Base-by-base conservation (phyloP, 2,888 invertebrate genomes). In the Lasius platythorax region DNA sequence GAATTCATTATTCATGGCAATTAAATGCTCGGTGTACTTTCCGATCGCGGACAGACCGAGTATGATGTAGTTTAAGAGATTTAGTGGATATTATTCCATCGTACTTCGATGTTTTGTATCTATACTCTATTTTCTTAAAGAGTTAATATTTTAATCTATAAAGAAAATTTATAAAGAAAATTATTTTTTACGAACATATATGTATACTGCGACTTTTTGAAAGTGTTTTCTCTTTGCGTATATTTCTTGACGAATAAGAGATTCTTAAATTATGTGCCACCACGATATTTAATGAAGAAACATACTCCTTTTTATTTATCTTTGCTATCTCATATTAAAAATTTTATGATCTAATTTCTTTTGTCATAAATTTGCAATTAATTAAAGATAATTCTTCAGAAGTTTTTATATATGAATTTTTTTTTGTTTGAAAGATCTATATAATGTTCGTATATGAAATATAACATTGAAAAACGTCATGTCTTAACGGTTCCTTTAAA, bases 1-100 rank as follows among this genome's bases (percentile, higher is more conserved):
- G 40, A 67, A 87, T 93, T 93, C 91, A 92, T 93, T 93, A 93
- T 93, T 93, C 93, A 91, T 92, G 89, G 88, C 93, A 94, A 94
- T 94, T 93, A 94, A 87, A 83, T 56, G n/a, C 81, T 86, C 40
- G 28, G 6, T 67, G 83, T 75, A 50, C 67, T 85, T 83, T 85
- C 81, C 84, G 83, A 67, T 86, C 73, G 15, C 28, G 30, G 58
- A 28, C 68, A 33, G 58, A 46, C 63, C 15, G 46, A 63, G 63
- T 43, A 50, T 40, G 63, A 53, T 66, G 15, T 28, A 18, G 11
- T 63, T 73, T 64, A 33, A 75, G 58, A 40, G 53, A 40, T 73
- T 37, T 40, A 63, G 12, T n/a, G 30, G 15, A 56, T 3, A 30
- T 12, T 63, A 3, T 58, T 23, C 12, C 11, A 11, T 40, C 33